phyloP scores from a whole-genome alignment of 2,888 invertebrate species.

The Melangyna quadrimaculata region DNA sequence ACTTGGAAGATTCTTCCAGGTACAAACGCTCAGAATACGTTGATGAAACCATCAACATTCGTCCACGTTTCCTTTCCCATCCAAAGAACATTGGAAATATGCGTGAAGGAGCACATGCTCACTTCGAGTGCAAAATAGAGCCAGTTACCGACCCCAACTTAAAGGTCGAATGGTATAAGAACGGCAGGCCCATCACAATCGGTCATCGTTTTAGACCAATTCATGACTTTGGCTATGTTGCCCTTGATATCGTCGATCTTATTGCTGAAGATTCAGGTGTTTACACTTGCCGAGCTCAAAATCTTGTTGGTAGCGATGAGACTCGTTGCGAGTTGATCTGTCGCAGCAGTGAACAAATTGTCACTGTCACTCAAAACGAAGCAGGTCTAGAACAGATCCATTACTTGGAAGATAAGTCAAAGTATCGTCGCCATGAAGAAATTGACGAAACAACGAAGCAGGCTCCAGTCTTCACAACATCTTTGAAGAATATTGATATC shows the following conservation, averaged over 20 bases:
- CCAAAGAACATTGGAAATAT: constrained; percentile 93
- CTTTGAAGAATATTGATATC: constrained; percentile 94
- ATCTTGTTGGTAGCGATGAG: constrained; percentile 94
- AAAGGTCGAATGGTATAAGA: constrained; percentile 98
- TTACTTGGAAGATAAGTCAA: constrained; percentile 91
- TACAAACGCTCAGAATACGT: constrained; percentile 91
- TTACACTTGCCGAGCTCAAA: constrained; percentile 96
- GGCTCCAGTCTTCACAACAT: constrained; percentile 96
- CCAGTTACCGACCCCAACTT: constrained; percentile 98
- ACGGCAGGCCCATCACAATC: constrained; percentile 95
- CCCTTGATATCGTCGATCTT: constrained; percentile 96
- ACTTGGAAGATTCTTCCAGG: constrained; percentile 92
- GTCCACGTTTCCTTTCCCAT: constrained; percentile 92
- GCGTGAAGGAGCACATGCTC: constrained; percentile 94
- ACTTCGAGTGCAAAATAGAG: constrained; percentile 98
- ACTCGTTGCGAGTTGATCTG: constrained; percentile 88
- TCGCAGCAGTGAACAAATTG: constrained; percentile 89
- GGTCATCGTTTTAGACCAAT: constrained; percentile 97
- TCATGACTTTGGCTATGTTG: constrained; percentile 99
- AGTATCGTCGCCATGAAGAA: constrained; percentile 88
- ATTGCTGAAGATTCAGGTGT: constrained; percentile 97
- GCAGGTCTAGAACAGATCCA: constrained; percentile 94
- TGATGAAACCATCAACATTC: constrained; percentile 91
- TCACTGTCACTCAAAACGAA: constrained; percentile 93
- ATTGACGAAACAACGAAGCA: constrained; percentile 93